Base-by-base conservation (phyloP, 2,113 vertebrate species). In the Mesembrinibis cayennensis region DNA sequence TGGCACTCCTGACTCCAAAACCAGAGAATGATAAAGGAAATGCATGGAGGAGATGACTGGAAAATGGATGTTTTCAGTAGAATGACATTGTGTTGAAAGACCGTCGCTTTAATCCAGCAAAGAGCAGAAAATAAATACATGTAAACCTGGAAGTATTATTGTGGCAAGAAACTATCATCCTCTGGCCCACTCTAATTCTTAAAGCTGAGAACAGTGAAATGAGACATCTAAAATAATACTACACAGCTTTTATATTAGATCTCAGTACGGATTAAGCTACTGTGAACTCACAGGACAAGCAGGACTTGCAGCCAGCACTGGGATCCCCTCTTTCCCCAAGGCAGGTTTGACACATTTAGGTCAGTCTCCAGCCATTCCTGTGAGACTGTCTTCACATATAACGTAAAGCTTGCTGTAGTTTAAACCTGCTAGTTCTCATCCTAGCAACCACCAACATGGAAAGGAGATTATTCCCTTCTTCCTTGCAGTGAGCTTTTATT, bases 281-380 rank as follows among this genome's bases (percentile, higher is more conserved):
- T 55, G 58, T 66, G 83, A 74, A 26, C 50, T 81, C 77, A 55
- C 3, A 67, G n/a, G 89, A 77, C 34, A 62, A 89, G 36, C 2
- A 84, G 47, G 81, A 74, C n/a, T 74, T 21, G 26, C 42, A 94
- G 79, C 23, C 67, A 84, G 55, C 53, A 17, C 32, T 44, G 81
- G 61, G 56, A 74, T 89, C 19, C 21, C 26, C 20, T 78, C 65
- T 81, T 83, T 91, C 47, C 69, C 79, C 72, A 81, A 11, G 89
- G 79, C 80, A 89, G 16, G 19, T 84, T 62, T 83, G 91, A 96
- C 89, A 91, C 26, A 94, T 84, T 84, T 61, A 89, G 84, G 73
- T 89, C 95, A 87, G 61, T 21, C 77, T 81, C 50, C 87, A 87
- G 77, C 55, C 47, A 36, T 44, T 66, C 42, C 69, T 67, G 8